A percentile compares a stretch with the other conserved stretches of the same genome.
Evolutionary conservation across 2,113 vertebrate species (phyloP).

Genomic region (Pavo muticus): DNA sequence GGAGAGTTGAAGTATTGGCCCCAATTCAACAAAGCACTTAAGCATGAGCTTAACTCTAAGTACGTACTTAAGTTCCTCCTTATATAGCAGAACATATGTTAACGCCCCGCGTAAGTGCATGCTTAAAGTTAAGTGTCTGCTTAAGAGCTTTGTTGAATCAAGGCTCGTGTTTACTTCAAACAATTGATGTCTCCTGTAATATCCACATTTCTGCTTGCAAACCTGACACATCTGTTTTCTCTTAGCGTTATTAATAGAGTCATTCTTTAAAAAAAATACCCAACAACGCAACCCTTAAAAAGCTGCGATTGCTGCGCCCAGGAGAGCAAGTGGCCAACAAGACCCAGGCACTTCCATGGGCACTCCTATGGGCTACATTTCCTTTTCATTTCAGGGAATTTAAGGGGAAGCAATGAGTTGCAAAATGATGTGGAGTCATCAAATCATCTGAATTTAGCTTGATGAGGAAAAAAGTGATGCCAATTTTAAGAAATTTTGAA

Average conservation of each 20-base stretch:
- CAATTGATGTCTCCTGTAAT: conserved; percentile 59
- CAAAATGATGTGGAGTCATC: neutral
- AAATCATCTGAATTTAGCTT: neutral
- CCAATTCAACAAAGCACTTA: conserved; percentile 68
- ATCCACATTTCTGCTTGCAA: neutral
- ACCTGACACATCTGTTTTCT: conserved; percentile 43
- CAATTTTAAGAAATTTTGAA: neutral
- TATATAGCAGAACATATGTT: conserved; percentile 67
- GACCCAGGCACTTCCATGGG: neutral
- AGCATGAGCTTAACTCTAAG: conserved; percentile 70
- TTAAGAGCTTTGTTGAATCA: conserved; percentile 65
- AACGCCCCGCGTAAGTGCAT: conserved; percentile 58
- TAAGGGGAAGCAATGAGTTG: neutral
- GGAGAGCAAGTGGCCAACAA: neutral
- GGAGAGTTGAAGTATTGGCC: conserved; percentile 58
- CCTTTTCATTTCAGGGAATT: neutral
- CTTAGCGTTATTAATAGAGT: conserved; percentile 22
- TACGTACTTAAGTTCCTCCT: conserved; percentile 70
- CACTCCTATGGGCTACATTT: neutral
- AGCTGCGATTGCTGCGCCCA: neutral
- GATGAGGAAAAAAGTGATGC: neutral
- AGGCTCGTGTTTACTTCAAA: conserved; percentile 53
- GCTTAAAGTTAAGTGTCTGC: conserved; percentile 67
- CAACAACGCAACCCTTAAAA: fast-evolving
- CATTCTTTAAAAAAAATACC: neutral